phyloP scores from a whole-genome alignment of 2,797 vertebrate genomes.

The Percopsis omiscomaycus region DNA sequence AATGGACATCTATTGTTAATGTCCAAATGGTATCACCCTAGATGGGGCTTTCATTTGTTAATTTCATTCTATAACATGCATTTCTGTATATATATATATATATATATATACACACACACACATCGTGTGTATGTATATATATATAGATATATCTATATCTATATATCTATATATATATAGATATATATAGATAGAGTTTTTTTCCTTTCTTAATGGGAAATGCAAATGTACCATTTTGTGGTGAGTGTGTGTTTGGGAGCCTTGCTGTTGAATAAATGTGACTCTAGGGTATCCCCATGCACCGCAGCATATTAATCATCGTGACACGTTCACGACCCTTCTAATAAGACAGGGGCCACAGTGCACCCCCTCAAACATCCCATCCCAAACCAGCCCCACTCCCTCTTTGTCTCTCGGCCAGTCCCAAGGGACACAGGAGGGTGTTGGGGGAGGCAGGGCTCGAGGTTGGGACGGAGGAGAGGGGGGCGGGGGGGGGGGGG shows the following conservation, averaged over 20 bases:
- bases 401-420: slow-evolving; percentile 82
- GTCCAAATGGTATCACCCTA: slow-evolving; percentile 69
- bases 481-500: slow-evolving; percentile 52
- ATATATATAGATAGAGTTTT: slow-evolving; percentile 75
- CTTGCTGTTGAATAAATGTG: slow-evolving; percentile 81
- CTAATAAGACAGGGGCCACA: slow-evolving; percentile 88
- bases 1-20: slow-evolving; percentile 75
- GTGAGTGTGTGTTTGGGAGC: slow-evolving; percentile 77
- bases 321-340: slow-evolving; percentile 88
- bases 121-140: no score
- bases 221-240: slow-evolving; percentile 84
- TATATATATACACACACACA: no score
- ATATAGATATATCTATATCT: no score
- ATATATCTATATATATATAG: no score
- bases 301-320: slow-evolving; percentile 88
- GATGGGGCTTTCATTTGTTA: slow-evolving; percentile 75
- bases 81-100: no score
- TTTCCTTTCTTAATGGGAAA: slow-evolving; percentile 84
- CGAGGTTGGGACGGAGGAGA: slow-evolving; percentile 50
- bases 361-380: slow-evolving; percentile 78
- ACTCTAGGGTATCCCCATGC: slow-evolving; percentile 83
- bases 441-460: slow-evolving; percentile 74
- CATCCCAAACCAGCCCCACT: slow-evolving; percentile 75
- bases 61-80: no score
- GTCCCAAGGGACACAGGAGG: slow-evolving; percentile 76